A percentile compares a stretch with the other conserved stretches of the same genome.
phyloP scores from a whole-genome alignment of 2,113 vertebrate genomes.

The Hypocryptadius cinnamomeus region DNA sequence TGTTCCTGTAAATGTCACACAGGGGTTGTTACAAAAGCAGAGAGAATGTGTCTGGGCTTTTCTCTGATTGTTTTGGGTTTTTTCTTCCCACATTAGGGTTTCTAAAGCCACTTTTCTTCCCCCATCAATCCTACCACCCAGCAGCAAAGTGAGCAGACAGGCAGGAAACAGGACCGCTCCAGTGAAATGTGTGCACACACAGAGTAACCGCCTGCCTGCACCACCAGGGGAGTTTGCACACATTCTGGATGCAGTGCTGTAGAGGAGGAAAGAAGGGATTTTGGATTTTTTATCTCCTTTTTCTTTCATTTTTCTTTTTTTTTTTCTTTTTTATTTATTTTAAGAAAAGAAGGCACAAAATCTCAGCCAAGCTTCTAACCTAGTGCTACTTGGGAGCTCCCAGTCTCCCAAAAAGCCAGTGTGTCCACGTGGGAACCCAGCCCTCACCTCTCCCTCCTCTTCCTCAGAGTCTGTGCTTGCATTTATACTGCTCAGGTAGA shows the following conservation, averaged over 20 bases:
- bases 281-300: neutral
- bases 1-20: slow-evolving; percentile 51
- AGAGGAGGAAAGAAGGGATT: neutral
- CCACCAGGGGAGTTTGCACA: neutral
- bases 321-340: neutral
- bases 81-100: neutral
- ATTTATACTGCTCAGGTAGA: neutral
- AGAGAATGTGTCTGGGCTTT: slow-evolving; percentile 13
- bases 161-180: neutral
- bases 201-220: neutral
- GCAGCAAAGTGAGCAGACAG: neutral
- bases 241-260: neutral
- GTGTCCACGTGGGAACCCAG: neutral
- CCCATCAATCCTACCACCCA: neutral
- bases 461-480: slow-evolving; percentile 1
- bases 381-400: neutral
- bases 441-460: neutral
- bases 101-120: slow-evolving; percentile 3
- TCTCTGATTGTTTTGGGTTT: neutral
- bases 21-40: slow-evolving; percentile 63
- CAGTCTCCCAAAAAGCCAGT: neutral
- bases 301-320: neutral
- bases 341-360: slow-evolving; percentile 62
- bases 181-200: neutral
- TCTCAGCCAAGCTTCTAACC: slow-evolving; percentile 55